Evolutionary conservation across 2,113 vertebrate genomes (phyloP), one percentile per base, ranked within the genome.

Genomic region (Phylloscopus whistleri): DNA sequence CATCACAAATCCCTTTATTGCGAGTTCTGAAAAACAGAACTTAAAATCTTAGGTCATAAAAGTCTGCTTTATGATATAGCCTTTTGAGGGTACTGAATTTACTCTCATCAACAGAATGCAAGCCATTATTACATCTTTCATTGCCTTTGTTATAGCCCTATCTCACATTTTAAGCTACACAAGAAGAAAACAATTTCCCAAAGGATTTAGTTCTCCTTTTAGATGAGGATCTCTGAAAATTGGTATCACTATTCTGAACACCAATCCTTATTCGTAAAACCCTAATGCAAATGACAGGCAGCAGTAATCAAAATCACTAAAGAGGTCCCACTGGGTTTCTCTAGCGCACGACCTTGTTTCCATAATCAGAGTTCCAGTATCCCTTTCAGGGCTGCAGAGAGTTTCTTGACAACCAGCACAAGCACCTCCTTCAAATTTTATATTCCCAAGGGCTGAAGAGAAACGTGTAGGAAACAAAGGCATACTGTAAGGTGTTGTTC

Each of bases 161-260:
- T 94, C 89, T 95, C 78, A 69, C 64, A 88, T 88, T 75, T 35
- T 84, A 91, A 94, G 74, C 80, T 83, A 74, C 41, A 52, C 6
- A 51, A 93, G 72, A 93, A 93, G 84, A 93, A 96, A 94, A 88
- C 55, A 2, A 75, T 89, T 93, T 96, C 95, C 78, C 69, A 63
- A 8, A 59, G 78, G 93, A 94, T 62, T 87, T 52, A 53, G 44
- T 48, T 91, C 93, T 84, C 84, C 80, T 95, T 90, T 90, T 77
- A 89, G n/a, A 87, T 1, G 13, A 77, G 33, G 41, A 93, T 66
- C n/a, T 84, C 77, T 90, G 89, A 96, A 96, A 97, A 96, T 7
- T 80, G 52, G 46, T 91, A 90, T 94, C 79, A n/a, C 51, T 55
- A 51, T 59, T 79, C 79, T 7, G 19, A 91, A 95, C 66, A 82